Base-by-base conservation (phyloP, 2,113 vertebrate species). In the Aix galericulata region DNA sequence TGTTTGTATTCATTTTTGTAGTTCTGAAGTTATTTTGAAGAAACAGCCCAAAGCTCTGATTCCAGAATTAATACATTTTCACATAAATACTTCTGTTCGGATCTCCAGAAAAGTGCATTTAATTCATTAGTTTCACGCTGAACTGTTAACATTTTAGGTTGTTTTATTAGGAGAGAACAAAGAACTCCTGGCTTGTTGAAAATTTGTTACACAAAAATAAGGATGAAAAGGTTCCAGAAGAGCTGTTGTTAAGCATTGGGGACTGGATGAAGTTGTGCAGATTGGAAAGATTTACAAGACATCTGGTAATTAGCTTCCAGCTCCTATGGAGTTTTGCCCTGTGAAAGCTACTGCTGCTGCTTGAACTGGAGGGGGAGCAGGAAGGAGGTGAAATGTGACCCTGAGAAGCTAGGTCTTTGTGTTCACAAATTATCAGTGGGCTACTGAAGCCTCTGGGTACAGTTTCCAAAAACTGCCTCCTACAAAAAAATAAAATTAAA, bases 61-160 rank as follows among this genome's bases (percentile, higher is more conserved):
- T 94, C 74, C 69, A 88, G 69, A 94, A 95, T 93, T 89, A 89
- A 88, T 85, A 59, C 13, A 27, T 89, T 92, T 92, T 71, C 89
- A 68, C 27, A 71, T 95, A 94, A 94, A 82, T 86, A 72, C 9
- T 6, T 94, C 44, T 72, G 36, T 52, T 94, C 56, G 59, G 66
- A 81, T 83, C 62, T 84, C 71, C 71, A 84, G 87, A 91, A 91
- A 95, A 92, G 60, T 89, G 34, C 29, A 13, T 82, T 88, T 85
- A 64, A 75, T 96, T 94, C 75, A 80, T 94, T 89, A 75, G 73
- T 83, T 83, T 95, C 80, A 88, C 72, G 87, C 79, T 91, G 94
- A 96, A 91, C 69, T 88, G 90, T 93, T 96, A 93, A 95, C 88
- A 34, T 89, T 95, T 95, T 89, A 93, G 72, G 79, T 88, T 96